Conservation (phyloP, 2,888 invertebrate genomes). For the Lysandra coridon region DNA sequence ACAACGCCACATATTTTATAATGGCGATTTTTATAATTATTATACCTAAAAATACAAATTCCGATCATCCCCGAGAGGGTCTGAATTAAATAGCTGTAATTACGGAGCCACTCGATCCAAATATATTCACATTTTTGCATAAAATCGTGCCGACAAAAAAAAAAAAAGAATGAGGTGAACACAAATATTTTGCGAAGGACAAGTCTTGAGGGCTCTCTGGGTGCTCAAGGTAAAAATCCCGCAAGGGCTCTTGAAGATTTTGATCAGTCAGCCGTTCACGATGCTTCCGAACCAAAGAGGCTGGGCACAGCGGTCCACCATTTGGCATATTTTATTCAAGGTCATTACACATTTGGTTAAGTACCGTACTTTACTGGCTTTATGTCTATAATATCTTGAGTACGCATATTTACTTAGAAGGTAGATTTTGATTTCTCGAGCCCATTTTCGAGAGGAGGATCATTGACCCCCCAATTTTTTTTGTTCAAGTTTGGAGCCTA, state of each 20-base stretch:
- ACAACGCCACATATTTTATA: too few species aligned
- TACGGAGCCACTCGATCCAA: neutral
- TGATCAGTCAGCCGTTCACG: slow-evolving; percentile 38
- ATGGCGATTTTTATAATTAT: too few species aligned
- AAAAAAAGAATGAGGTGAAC: slow-evolving; percentile 25
- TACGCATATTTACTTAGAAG: too few species aligned
- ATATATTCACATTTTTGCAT: neutral
- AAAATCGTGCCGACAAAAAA: neutral
- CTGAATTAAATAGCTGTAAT: slow-evolving; percentile 4
- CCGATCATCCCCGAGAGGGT: neutral
- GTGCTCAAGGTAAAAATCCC: slow-evolving; percentile 44
- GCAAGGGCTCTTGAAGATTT: slow-evolving; percentile 41
- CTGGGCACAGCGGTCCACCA: neutral
- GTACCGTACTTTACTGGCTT: too few species aligned
- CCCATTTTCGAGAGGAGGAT: too few species aligned
- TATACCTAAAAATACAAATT: neutral
- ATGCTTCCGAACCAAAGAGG: slow-evolving; percentile 35
- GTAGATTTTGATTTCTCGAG: too few species aligned
- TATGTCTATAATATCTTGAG: too few species aligned
- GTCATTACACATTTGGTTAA: neutral
- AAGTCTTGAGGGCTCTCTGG: slow-evolving; percentile 38
- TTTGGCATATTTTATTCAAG: slow-evolving; percentile 15
- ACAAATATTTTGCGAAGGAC: slow-evolving; percentile 24
- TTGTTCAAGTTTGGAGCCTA: too few species aligned
- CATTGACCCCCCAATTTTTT: too few species aligned